Evolutionary conservation across 2,888 invertebrate genomes (phyloP), one percentile per base, ranked within the genome.

Genomic region (Ashinkailepas kermadecensis): DNA sequence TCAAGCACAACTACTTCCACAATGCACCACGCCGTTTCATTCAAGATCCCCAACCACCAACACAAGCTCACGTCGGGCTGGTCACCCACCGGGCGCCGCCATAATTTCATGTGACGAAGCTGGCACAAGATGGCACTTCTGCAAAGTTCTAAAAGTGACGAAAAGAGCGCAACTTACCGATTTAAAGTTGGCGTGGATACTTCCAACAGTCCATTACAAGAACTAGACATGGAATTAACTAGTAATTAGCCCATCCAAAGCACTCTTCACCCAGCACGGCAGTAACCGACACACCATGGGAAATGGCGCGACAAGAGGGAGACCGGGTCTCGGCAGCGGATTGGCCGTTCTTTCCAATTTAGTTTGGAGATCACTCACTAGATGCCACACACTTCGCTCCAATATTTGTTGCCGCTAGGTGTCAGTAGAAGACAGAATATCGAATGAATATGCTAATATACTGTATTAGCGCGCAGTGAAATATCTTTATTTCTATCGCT

Each of bases 11-110:
- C 4, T 4, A 39, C 39, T 39, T 39, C 39, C 39, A 39, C 1
- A 39, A 39, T 39, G 4, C 4, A 39, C 39, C 39, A 39, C 39
- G 4, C 39, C 39, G 39, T 4, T 39, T 39, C 1, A 39, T 39
- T 39, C 39, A 39, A 39, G 39, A 39, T 39, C 39, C 39, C 39
- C 1, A 39, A 39, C 39, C 4, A 39, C 39, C 39, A 39, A 39
- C 39, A 39, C 4, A 39, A 39, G 39, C 39, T 39, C 39, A 3
- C 39, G 39, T 39, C 39, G 54, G n/a, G 21, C n/a, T n/a, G 80
- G 64, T 65, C 80, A 62, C 64, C 80, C 80, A 54, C 54, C 80
- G 64, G 80, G 62, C 62, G 64, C 80, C 80, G 65, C 65, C 62
- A 64, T 80, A 62, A 74, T 74, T 74, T 74, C 23, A 74, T 25